Percentiles rank a stretch among this genome's conserved stretches.
These are phyloP conservation scores for Pagrus major DNA, from an alignment of 2,113 vertebrate species.

Conservation along the genomic window DNA sequence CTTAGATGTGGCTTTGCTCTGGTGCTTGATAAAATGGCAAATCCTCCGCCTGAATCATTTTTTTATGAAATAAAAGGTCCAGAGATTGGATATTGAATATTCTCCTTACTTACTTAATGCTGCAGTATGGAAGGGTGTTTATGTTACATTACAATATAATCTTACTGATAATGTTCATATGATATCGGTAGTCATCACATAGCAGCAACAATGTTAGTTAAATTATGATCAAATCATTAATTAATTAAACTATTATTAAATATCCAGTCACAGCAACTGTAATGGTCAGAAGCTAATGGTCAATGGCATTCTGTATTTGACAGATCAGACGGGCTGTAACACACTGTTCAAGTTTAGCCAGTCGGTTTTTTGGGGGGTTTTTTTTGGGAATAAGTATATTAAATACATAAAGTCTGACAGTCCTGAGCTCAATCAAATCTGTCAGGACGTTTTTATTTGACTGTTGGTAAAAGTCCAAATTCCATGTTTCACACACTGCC, in stretches of 20 bases:
- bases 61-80: conserved; percentile 25
- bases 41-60: conserved; percentile 16
- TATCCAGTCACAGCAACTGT: fast-evolving
- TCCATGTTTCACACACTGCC: no score
- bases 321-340: background rate
- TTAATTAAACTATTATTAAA: background rate
- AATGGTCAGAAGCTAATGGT: no score
- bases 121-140: background rate
- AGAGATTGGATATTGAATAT: conserved; percentile 32
- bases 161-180: no score
- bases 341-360: background rate
- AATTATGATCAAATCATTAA: no score
- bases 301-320: background rate
- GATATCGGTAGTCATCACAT: background rate
- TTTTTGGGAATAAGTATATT: no score
- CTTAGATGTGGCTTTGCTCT: background rate
- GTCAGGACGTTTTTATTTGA: no score
- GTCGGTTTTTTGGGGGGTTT: no score
- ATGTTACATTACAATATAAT: no score
- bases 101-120: background rate
- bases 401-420: background rate
- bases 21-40: conserved; percentile 23
- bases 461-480: no score
- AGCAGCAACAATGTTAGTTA: no score
- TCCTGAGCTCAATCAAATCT: background rate